Percentiles rank a stretch among this genome's conserved stretches.
Evolutionary conservation across 2,113 vertebrate species (phyloP).

Genomic region (Microtus ochrogaster): DNA sequence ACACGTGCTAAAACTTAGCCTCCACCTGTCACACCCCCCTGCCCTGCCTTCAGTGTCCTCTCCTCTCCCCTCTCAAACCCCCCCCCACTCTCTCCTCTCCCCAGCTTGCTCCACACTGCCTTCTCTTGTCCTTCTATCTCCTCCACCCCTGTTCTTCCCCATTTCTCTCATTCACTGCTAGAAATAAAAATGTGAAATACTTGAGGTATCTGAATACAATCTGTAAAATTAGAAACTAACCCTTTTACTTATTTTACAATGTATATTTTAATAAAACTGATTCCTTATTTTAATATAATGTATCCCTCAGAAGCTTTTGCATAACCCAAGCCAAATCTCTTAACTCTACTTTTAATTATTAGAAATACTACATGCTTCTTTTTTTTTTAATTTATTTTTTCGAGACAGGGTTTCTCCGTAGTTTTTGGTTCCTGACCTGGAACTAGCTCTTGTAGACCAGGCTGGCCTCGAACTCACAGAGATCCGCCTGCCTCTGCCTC

Average conservation of each 20-base stretch:
- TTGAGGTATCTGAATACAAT: neutral
- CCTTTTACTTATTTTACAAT: neutral
- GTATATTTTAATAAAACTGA: neutral
- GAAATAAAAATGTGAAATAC: neutral
- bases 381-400: too few species aligned
- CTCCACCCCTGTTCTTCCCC: accelerated
- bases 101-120: too few species aligned
- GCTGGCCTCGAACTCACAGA: too few species aligned
- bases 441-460: too few species aligned
- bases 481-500: too few species aligned
- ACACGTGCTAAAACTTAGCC: neutral
- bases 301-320: neutral
- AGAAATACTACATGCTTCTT: neutral
- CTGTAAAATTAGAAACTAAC: neutral
- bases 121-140: neutral
- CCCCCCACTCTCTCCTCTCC: neutral
- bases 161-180: neutral
- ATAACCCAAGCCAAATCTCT: neutral
- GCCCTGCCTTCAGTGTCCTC: neutral
- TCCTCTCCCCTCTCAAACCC: too few species aligned
- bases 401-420: too few species aligned
- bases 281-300: neutral
- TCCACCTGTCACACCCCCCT: too few species aligned
- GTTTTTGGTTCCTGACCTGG: too few species aligned
- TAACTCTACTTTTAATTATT: neutral